Conservation (phyloP, 2,888 invertebrate genomes). For the Cerastis rubricosa region DNA sequence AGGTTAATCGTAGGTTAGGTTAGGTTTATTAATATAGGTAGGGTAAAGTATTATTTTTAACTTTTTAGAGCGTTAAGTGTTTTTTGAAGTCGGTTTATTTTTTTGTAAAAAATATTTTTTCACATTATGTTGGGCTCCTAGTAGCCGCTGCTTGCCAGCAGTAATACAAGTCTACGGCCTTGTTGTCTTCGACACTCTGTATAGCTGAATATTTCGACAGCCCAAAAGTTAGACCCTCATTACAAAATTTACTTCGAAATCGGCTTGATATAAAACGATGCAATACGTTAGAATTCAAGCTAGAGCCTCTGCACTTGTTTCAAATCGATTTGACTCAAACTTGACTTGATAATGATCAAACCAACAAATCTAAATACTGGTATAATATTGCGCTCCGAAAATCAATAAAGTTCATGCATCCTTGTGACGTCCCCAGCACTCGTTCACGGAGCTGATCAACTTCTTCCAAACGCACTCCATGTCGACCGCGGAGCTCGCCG, state of each 20-base stretch:
- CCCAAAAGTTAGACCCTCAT: not conserved
- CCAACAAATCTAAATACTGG: too few relatives aligned
- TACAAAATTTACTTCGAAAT: not conserved
- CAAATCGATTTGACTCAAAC: not conserved
- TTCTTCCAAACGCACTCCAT: conserved; percentile 92
- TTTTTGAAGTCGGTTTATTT: too few relatives aligned
- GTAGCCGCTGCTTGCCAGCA: too few relatives aligned
- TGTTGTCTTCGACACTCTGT: not conserved
- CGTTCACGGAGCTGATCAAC: conserved; percentile 93
- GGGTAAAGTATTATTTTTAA: too few relatives aligned
- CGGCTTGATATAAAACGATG: not conserved
- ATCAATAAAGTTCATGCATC: too few relatives aligned
- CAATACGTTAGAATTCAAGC: not conserved
- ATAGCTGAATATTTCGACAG: not conserved
- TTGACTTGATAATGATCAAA: too few relatives aligned
- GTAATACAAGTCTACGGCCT: not conserved
- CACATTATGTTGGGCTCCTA: not conserved
- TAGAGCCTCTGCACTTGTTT: not conserved
- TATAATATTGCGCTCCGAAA: not conserved
- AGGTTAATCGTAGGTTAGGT: too few relatives aligned
- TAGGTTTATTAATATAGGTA: too few relatives aligned
- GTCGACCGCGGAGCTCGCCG: conserved; percentile 83
- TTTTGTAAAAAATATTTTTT: too few relatives aligned
- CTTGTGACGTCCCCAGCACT: conserved; percentile 88
- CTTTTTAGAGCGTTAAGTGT: too few relatives aligned